Evolutionary conservation across 2,797 vertebrate genomes (phyloP).

Genomic region (Avahi laniger): DNA sequence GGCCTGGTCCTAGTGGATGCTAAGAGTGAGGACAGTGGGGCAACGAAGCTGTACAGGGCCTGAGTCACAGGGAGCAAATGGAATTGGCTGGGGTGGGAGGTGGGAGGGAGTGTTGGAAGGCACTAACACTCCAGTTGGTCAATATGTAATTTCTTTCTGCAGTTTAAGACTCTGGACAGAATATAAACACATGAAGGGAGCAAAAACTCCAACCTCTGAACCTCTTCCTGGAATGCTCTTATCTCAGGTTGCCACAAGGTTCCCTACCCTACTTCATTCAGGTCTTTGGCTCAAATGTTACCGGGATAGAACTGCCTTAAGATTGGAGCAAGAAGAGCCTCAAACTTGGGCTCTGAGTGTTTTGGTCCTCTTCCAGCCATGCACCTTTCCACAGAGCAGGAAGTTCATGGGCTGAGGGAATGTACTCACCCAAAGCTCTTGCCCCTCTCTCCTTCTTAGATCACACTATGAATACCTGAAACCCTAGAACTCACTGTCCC

Average conservation of each 20-base stretch:
- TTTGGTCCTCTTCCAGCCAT: not conserved
- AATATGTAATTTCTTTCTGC: not conserved
- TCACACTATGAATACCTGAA: not conserved
- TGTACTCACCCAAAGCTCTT: not conserved
- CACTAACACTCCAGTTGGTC: not conserved
- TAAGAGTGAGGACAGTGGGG: not conserved
- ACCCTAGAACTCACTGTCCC: not conserved
- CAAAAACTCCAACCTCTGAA: not conserved
- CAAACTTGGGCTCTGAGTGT: not conserved
- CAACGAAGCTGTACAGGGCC: not conserved
- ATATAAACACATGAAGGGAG: not conserved
- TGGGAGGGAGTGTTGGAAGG: not conserved
- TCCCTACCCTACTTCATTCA: not conserved
- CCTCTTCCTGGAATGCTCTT: not conserved
- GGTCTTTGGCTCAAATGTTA: constrained; percentile 7
- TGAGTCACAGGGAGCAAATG: not conserved
- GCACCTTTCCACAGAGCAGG: not conserved
- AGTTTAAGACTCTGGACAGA: not conserved
- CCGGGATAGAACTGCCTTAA: not conserved
- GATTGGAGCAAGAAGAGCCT: not conserved
- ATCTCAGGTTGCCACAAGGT: not conserved
- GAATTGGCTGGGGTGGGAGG: not conserved
- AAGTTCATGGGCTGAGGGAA: not conserved
- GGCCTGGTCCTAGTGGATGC: not conserved
- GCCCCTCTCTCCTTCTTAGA: not conserved